Evolutionary conservation across 92 coral and sea anemone genomes (phyloP).

Genomic region (Siderastrea radians): DNA sequence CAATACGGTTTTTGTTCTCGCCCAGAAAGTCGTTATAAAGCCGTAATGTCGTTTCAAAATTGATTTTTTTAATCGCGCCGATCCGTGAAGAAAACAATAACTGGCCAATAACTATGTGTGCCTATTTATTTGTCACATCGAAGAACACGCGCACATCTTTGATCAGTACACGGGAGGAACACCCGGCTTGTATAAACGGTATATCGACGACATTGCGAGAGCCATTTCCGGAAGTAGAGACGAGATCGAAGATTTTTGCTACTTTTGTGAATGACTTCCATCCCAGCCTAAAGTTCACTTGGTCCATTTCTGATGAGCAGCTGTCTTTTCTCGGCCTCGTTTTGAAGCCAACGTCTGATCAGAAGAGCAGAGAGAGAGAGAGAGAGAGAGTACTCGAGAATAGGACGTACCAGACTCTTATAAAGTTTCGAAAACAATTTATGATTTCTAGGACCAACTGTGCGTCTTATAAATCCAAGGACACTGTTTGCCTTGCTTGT

Average conservation of each 20-base stretch:
- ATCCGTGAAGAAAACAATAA: no score
- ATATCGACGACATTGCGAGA: neutral
- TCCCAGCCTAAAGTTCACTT: slow-evolving; percentile 15
- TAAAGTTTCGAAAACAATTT: slow-evolving; percentile 14
- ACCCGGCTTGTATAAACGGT: neutral
- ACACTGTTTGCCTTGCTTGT: slow-evolving; percentile 13
- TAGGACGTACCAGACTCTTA: slow-evolving; percentile 16
- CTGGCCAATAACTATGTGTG: neutral
- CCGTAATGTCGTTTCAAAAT: no score
- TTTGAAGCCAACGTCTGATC: slow-evolving; percentile 16
- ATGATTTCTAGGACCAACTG: slow-evolving; percentile 11
- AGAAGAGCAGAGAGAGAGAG: no score
- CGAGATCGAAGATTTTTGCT: neutral
- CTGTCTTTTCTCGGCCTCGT: slow-evolving; percentile 7
- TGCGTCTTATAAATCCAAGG: slow-evolving; percentile 23
- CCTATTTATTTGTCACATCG: neutral
- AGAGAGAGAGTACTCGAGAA: neutral
- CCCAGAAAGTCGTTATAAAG: no score
- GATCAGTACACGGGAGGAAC: neutral
- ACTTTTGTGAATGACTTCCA: slow-evolving; percentile 6
- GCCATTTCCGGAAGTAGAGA: neutral
- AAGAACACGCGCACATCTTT: slow-evolving; percentile 10
- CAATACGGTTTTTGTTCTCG: no score
- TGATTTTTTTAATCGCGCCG: no score
- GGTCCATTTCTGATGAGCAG: slow-evolving; percentile 3